Evolutionary conservation across 2,888 invertebrate species (phyloP).

Genomic region (Pristionchus fissidentatus): DNA sequence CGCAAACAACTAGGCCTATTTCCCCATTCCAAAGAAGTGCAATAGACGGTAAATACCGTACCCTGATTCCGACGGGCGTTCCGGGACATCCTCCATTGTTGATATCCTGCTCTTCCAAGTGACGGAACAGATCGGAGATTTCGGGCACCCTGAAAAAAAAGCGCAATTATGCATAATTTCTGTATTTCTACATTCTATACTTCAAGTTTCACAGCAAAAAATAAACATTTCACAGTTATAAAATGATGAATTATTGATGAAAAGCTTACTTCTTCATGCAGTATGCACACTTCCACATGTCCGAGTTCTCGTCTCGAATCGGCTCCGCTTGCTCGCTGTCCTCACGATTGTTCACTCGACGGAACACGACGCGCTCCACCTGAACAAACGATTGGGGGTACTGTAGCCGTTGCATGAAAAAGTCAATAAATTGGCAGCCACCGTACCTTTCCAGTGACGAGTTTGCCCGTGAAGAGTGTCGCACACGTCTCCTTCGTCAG

Average conservation of each 20-base stretch:
- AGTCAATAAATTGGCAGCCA: not conserved
- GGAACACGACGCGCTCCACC: conserved; percentile 79
- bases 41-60: conserved; percentile 74
- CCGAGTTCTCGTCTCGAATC: conserved; percentile 93
- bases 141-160: conserved; percentile 6
- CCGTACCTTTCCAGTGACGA: conserved; percentile 46
- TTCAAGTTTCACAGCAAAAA: not conserved
- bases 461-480: conserved; percentile 88
- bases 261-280: conserved; percentile 82
- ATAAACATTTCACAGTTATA: not conserved
- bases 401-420: not conserved
- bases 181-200: not conserved
- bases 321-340: not conserved
- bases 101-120: conserved; percentile 44
- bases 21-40: too few species aligned
- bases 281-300: conserved; percentile 97
- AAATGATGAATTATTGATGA: not conserved
- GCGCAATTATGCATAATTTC: not conserved
- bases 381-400: conserved; percentile 79
- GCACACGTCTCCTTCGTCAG: conserved; percentile 95
- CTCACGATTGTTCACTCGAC: conserved; percentile 39
- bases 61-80: conserved; percentile 91
- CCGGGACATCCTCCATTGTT: conserved; percentile 84
- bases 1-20: too few species aligned
- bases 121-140: conserved; percentile 42